Conservation (phyloP, 1,140 invertebrate species). For the Heliothis virescens region DNA sequence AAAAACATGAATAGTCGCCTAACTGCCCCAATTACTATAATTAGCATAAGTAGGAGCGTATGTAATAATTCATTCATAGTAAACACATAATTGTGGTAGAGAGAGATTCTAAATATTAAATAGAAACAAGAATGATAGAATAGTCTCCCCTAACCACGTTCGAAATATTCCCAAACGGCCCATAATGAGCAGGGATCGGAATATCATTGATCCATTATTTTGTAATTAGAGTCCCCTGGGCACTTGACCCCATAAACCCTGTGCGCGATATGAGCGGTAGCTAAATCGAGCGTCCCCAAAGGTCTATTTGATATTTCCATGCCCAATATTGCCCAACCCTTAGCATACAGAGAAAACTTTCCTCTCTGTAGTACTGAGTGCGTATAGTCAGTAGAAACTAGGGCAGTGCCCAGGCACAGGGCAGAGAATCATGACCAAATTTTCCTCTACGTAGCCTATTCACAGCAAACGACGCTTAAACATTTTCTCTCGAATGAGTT, state of each 20-base stretch:
- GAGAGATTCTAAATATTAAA: neutral
- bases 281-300: conserved; percentile 9
- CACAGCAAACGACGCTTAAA: too few relatives aligned
- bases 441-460: too few relatives aligned
- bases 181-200: neutral
- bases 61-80: conserved; percentile 26
- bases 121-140: neutral
- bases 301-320: conserved; percentile 18
- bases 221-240: conserved; percentile 19
- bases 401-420: too few relatives aligned
- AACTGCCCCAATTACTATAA: conserved; percentile 4
- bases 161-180: neutral
- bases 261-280: neutral
- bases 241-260: conserved; percentile 1
- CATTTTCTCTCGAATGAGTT: too few relatives aligned
- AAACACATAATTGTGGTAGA: conserved; percentile 20
- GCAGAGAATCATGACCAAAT: too few relatives aligned
- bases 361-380: conserved; percentile 20
- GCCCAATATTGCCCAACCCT: conserved; percentile 16
- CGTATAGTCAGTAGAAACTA: neutral
- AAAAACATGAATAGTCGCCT: neutral
- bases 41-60: neutral
- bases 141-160: neutral
- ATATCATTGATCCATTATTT: neutral
- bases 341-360: conserved; percentile 29